Percentiles rank a stretch among this genome's conserved stretches.
Conservation (phyloP, 2,113 vertebrate genomes). For the Artemisiospiza belli region DNA sequence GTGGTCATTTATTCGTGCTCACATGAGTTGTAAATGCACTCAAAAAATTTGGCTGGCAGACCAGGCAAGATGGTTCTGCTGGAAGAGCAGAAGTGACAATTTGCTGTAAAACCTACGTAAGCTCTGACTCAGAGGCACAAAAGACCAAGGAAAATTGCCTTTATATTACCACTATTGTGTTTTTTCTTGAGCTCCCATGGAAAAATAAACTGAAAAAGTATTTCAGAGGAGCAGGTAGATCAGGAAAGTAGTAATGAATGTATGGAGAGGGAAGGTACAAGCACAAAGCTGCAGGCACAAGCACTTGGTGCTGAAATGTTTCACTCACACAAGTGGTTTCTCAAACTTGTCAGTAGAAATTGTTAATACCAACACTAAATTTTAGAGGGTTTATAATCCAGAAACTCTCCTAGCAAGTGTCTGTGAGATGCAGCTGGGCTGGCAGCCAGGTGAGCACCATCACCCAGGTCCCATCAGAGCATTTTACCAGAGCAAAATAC, state of each 20-base stretch:
- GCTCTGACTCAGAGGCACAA: not conserved
- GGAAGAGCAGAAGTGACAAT: not conserved
- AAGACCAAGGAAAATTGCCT: conserved; percentile 11
- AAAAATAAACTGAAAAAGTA: not conserved
- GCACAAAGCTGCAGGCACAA: not conserved
- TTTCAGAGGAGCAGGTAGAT: not conserved
- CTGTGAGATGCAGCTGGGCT: not conserved
- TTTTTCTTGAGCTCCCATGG: not conserved
- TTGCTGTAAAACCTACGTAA: not conserved
- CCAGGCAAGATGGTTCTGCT: not conserved
- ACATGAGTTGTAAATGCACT: not conserved
- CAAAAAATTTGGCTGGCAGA: not conserved
- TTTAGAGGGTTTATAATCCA: not conserved
- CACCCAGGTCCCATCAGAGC: not conserved
- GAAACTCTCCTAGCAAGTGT: not conserved
- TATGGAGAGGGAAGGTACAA: not conserved
- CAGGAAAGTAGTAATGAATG: not conserved
- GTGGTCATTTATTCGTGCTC: not conserved
- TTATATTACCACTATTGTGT: not conserved
- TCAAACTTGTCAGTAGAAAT: not conserved
- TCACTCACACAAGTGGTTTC: not conserved
- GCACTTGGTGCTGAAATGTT: not conserved
- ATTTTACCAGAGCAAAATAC: not conserved
- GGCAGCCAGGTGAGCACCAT: not conserved
- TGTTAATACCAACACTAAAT: not conserved